Evolutionary conservation across 2,888 invertebrate species (phyloP).

Genomic region (Choreutis nemorana): DNA sequence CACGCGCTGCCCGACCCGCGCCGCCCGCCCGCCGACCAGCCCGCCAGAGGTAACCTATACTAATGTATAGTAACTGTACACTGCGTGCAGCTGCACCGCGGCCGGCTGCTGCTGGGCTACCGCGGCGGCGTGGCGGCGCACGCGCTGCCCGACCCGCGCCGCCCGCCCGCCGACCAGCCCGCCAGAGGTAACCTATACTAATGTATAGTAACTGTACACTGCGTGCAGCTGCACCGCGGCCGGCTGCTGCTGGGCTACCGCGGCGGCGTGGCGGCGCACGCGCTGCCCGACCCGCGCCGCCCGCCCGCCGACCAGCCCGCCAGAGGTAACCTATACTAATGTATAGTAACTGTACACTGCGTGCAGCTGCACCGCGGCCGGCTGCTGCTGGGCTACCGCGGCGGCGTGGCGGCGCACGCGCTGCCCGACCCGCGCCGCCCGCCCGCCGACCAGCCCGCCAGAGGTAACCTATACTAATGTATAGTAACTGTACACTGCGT

Average conservation of each 20-base stretch:
- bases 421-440: neutral
- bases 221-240: too few species aligned
- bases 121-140: too few species aligned
- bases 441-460: neutral
- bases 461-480: too few species aligned
- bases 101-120: too few species aligned
- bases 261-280: neutral
- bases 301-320: neutral
- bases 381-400: neutral
- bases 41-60: neutral
- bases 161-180: neutral
- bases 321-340: too few species aligned
- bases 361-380: too few species aligned
- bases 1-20: too few species aligned
- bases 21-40: neutral
- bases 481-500: too few species aligned
- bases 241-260: neutral
- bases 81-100: too few species aligned
- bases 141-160: neutral
- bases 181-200: neutral
- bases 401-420: neutral
- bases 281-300: neutral
- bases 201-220: too few species aligned
- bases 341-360: too few species aligned
- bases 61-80: slow-evolving; percentile 1